Base-by-base conservation (phyloP, 1,140 invertebrate species). In the Drosophila oshimai region DNA sequence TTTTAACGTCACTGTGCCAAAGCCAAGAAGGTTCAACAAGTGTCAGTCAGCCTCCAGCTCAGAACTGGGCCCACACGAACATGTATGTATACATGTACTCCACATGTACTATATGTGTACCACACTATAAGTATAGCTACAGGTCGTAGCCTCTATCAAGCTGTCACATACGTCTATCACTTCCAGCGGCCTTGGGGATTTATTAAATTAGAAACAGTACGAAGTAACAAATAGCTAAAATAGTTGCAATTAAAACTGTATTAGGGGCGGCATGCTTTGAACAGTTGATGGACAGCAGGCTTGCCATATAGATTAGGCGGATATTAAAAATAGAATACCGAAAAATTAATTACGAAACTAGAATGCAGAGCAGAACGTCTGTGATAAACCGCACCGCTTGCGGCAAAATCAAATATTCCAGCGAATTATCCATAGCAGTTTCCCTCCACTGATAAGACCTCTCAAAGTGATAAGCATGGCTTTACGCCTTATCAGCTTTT, bases 211-310 rank as follows among this genome's bases (percentile, higher is more conserved):
- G 47, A 70, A 79, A 20, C 22, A 45, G 12, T 41, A 33, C 41
- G 31, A 54, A 73, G n/a, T n/a, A 46, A 5, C 7, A 24, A 15
- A 54, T 37, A 26, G 24, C 4, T 41, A 68, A 72, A 73, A 47
- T 36, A 41, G 47, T 12, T 22, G 44, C 18, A 86, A 86, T 84
- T 84, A 84, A 86, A 84, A 72, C 20, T 51, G 46, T 62, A 55
- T 81, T 83, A 76, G 20, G 6, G 26, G 20, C 55, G 50, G 41
- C 55, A 53, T 65, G 46, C 29, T 58, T 74, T 62, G 31, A 67
- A 15, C 55, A 28, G 64, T 50, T 79, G 64, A 71, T 33, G 13
- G 20, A 29, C 37, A 26, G 47, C 6, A 7, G 20, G 28, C 4
- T 10, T 9, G 18, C n/a, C n/a, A n/a, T n/a, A 18, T 20, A 28